Conservation (phyloP, 2,888 invertebrate species). For the Tachina fera region DNA sequence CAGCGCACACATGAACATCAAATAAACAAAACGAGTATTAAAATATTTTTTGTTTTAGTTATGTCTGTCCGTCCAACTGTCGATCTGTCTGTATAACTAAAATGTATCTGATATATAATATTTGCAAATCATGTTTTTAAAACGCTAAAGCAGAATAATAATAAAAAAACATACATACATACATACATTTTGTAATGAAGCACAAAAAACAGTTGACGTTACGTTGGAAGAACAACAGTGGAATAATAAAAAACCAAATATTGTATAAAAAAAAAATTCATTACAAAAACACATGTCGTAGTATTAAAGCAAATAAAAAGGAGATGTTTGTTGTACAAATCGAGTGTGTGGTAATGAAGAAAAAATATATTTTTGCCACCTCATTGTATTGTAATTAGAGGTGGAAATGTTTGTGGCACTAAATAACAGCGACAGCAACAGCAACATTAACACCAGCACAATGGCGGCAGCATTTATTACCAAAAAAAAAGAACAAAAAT, state of each 20-base stretch:
- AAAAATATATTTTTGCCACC: conserved; percentile 68
- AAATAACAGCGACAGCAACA: conserved; percentile 41
- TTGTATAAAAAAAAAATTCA: not conserved
- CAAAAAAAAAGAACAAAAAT: not conserved
- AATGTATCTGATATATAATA: conserved; percentile 25
- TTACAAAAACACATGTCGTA: conserved; percentile 47
- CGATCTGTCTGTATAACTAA: not conserved
- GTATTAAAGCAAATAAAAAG: conserved; percentile 51
- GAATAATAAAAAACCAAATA: not conserved
- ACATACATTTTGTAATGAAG: conserved; percentile 57
- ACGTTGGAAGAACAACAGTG: conserved; percentile 6
- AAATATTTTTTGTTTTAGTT: conserved; percentile 42
- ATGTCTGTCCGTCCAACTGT: not conserved
- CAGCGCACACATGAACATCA: conserved; percentile 3
- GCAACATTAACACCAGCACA: conserved; percentile 41
- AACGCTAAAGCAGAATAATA: conserved; percentile 4
- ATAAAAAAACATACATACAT: too few relatives aligned
- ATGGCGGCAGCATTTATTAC: not conserved
- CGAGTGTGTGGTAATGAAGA: conserved; percentile 13
- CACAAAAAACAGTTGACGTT: not conserved
- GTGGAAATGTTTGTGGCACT: conserved; percentile 70
- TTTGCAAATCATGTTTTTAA: conserved; percentile 68
- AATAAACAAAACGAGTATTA: conserved; percentile 25
- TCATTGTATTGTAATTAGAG: conserved; percentile 71
- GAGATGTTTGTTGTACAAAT: conserved; percentile 34